These are phyloP conservation scores for Drosophila kurseongensis DNA, from an alignment of 1,140 invertebrate species.

Conservation along the genomic window DNA sequence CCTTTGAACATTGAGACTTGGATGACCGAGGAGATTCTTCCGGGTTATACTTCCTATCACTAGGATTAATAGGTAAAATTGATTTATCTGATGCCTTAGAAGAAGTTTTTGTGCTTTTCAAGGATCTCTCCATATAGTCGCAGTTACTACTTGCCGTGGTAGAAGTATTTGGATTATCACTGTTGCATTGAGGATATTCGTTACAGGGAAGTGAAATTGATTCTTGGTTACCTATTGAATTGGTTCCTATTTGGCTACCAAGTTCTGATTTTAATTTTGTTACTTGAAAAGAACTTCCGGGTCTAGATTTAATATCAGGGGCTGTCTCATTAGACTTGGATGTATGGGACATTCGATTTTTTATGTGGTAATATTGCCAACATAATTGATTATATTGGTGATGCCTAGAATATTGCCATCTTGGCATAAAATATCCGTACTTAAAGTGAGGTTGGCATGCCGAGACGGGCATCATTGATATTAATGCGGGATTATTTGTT, in stretches of 20 bases:
- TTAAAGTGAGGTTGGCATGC: not conserved
- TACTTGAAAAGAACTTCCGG: not conserved
- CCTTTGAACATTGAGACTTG: not conserved
- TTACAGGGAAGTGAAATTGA: too few relatives aligned
- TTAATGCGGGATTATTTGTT: not conserved
- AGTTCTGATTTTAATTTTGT: too few relatives aligned
- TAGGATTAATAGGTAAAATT: not conserved
- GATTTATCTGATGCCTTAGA: not conserved
- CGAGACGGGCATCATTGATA: not conserved
- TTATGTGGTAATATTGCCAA: not conserved
- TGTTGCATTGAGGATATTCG: not conserved
- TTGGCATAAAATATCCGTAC: not conserved
- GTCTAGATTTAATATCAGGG: not conserved
- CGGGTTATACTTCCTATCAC: not conserved
- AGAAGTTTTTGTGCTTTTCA: not conserved
- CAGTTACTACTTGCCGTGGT: not conserved
- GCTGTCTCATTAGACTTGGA: not conserved
- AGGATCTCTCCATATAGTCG: not conserved
- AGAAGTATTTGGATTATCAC: not conserved
- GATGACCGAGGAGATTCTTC: not conserved
- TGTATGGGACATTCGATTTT: not conserved
- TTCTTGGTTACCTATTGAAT: too few relatives aligned
- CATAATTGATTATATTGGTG: not conserved
- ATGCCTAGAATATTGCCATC: not conserved
- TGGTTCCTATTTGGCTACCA: too few relatives aligned